phyloP scores from a whole-genome alignment of 2,888 invertebrate species.

The Tetranychus piercei region DNA sequence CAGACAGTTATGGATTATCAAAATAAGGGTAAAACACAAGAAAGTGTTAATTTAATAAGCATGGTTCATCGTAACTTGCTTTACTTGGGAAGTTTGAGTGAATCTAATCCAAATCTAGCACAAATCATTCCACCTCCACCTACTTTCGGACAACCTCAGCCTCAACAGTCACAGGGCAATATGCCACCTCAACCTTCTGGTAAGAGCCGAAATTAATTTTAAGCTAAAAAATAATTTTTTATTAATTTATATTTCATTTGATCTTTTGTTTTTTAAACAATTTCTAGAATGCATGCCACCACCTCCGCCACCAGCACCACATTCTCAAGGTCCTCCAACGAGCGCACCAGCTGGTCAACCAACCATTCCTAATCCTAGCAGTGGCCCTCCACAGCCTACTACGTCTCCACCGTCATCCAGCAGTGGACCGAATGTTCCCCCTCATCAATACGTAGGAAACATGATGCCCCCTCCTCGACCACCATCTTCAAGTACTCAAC shows the following conservation, averaged over 20 bases:
- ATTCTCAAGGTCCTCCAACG: slow-evolving; percentile 3
- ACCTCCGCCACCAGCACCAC: background rate
- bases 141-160: slow-evolving; percentile 17
- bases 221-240: background rate
- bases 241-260: background rate
- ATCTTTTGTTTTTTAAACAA: background rate
- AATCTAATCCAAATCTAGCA: slow-evolving; percentile 83
- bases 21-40: slow-evolving; percentile 76
- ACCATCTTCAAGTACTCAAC: background rate
- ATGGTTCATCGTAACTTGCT: slow-evolving; percentile 84
- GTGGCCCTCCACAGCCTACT: background rate
- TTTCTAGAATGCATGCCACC: background rate
- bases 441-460: slow-evolving; percentile 3
- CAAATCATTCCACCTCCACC: slow-evolving; percentile 48
- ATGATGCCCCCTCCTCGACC: slow-evolving; percentile 6
- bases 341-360: slow-evolving; percentile 8
- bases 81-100: slow-evolving; percentile 87
- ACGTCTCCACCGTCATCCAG: background rate
- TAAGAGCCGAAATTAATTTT: no score
- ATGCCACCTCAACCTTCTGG: slow-evolving; percentile 1
- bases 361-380: background rate
- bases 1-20: slow-evolving; percentile 93
- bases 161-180: slow-evolving; percentile 10
- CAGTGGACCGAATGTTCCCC: background rate
- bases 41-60: slow-evolving; percentile 65